Conservation (phyloP, 2,888 invertebrate species). For the Caenorhabditis becei region DNA sequence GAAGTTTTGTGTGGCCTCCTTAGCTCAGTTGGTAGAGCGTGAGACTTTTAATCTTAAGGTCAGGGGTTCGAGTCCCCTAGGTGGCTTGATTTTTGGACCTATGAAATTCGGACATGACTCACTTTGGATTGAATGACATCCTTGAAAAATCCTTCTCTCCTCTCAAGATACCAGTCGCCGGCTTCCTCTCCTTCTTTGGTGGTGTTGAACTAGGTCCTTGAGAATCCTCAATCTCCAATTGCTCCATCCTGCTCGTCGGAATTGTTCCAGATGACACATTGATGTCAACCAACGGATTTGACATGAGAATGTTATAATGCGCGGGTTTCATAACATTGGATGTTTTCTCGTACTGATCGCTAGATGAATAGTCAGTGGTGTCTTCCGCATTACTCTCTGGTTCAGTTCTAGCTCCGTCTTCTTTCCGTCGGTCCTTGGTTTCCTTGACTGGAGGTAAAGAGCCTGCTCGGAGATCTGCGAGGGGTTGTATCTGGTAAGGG, state of each 20-base stretch:
- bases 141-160: conserved; percentile 77
- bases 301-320: conserved; percentile 74
- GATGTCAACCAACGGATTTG: conserved; percentile 73
- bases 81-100: conserved; percentile 68
- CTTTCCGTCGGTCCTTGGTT: conserved; percentile 62
- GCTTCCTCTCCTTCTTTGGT: conserved; percentile 45
- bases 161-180: conserved; percentile 50
- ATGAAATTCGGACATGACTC: too few species aligned
- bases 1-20: conserved; percentile 70
- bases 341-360: conserved; percentile 71
- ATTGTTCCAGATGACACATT: conserved; percentile 63
- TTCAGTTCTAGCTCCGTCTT: conserved; percentile 75
- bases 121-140: conserved; percentile 79
- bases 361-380: conserved; percentile 80
- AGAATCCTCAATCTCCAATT: conserved; percentile 56
- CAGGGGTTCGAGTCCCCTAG: conserved; percentile 74
- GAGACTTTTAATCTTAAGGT: conserved; percentile 76
- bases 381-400: conserved; percentile 79
- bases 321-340: conserved; percentile 56
- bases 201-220: conserved; percentile 64
- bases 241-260: conserved; percentile 33
- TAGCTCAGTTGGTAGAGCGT: conserved; percentile 78
- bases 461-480: conserved; percentile 78
- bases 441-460: conserved; percentile 74
- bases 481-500: conserved; percentile 76